A percentile compares a stretch with the other conserved stretches of the same genome.
phyloP scores from a whole-genome alignment of 2,797 vertebrate species.

The Threskiornis aethiopicus region DNA sequence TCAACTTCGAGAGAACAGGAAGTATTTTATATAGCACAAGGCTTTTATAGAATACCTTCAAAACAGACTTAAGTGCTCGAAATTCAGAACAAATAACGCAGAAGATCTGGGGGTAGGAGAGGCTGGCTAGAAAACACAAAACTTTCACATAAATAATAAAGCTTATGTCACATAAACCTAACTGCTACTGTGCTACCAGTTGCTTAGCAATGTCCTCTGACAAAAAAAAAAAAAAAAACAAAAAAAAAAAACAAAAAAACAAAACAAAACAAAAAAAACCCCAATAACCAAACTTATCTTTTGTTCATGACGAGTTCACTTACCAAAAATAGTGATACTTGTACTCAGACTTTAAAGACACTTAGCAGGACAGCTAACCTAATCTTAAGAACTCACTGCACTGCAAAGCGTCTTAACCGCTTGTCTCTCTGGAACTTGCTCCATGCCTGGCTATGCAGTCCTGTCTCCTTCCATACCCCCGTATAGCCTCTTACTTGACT shows the following conservation, averaged over 20 bases:
- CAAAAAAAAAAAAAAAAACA: neutral
- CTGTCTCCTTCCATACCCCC: neutral
- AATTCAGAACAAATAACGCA: neutral
- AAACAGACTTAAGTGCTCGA: accelerated
- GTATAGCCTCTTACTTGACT: accelerated
- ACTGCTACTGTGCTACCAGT: neutral
- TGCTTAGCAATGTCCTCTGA: neutral
- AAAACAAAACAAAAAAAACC: too few species aligned
- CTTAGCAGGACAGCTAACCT: neutral
- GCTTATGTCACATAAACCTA: neutral
- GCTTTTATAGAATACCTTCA: neutral
- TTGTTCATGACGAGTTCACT: neutral
- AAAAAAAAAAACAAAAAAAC: too few species aligned
- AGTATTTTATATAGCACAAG: neutral
- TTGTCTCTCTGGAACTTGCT: accelerated
- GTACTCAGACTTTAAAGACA: neutral
- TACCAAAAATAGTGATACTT: neutral
- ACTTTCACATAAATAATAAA: neutral
- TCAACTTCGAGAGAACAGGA: neutral
- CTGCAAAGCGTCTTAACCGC: accelerated
- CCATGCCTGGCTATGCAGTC: accelerated
- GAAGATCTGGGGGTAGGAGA: neutral
- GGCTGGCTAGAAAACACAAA: neutral
- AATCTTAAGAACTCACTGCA: neutral
- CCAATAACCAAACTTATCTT: neutral